These are phyloP conservation scores for Leptoclinus maculatus DNA, from an alignment of 2,797 vertebrate species.

Conservation along the genomic window DNA sequence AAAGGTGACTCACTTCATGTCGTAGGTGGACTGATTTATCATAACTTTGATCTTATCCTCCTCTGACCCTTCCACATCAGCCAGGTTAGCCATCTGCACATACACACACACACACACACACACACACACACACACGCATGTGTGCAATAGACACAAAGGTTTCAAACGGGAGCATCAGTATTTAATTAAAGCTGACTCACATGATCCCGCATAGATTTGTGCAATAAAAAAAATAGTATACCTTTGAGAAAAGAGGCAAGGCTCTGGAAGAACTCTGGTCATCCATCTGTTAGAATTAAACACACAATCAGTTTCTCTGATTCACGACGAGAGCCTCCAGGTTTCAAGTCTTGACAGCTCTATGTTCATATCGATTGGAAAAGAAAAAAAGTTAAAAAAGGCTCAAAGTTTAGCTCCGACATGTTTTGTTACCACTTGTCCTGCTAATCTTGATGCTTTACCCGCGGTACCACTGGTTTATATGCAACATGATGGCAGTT, in stretches of 20 bases:
- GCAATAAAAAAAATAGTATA: conserved; percentile 74
- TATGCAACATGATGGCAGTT: too few species aligned
- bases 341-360: background rate
- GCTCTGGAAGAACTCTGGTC: conserved; percentile 91
- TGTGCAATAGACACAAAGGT: conserved; percentile 4
- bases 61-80: conserved; percentile 93
- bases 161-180: background rate
- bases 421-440: background rate
- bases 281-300: conserved; percentile 96
- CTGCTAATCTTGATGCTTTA: background rate
- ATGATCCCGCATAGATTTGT: background rate
- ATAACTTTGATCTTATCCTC: conserved; percentile 98
- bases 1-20: conserved; percentile 90
- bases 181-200: background rate
- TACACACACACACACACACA: conserved; percentile 68
- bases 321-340: background rate
- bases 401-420: background rate
- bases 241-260: conserved; percentile 95
- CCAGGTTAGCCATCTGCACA: conserved; percentile 95
- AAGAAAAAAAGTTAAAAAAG: background rate
- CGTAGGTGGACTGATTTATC: conserved; percentile 95
- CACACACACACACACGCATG: conserved; percentile 64
- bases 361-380: background rate
- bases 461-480: background rate
- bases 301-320: conserved; percentile 82